phyloP scores from a whole-genome alignment of 2,797 vertebrate genomes.

The Sylvilagus floridanus region DNA sequence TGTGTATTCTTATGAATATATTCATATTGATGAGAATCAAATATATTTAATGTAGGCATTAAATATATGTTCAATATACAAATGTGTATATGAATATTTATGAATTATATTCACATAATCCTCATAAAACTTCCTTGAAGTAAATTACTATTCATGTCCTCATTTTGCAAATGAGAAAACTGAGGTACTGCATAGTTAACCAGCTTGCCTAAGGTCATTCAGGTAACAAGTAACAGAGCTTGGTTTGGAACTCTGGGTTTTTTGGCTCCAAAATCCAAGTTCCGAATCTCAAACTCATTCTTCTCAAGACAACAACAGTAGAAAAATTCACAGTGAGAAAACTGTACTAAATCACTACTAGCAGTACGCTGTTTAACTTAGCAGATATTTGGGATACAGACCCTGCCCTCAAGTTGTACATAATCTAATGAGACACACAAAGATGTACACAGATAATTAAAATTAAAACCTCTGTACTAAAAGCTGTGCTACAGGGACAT shows the following conservation, averaged over 20 bases:
- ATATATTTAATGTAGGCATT: background rate
- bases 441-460: background rate
- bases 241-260: background rate
- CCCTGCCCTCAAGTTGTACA: background rate
- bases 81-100: background rate
- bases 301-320: background rate
- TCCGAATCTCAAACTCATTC: background rate
- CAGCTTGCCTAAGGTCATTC: background rate
- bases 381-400: background rate
- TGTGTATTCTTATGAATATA: background rate
- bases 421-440: background rate
- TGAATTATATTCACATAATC: background rate
- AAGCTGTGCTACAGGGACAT: background rate
- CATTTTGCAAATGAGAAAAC: too few relatives aligned
- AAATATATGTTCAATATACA: background rate
- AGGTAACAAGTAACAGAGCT: background rate
- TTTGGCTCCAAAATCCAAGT: constrained; percentile 40
- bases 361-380: background rate
- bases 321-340: background rate
- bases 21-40: background rate
- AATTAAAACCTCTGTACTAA: background rate
- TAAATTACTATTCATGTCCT: background rate
- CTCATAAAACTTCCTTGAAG: background rate
- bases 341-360: background rate
- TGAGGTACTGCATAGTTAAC: too few relatives aligned